A percentile compares a stretch with the other conserved stretches of the same genome.
Evolutionary conservation across 2,888 invertebrate genomes (phyloP).

Genomic region (Meteorus colon): DNA sequence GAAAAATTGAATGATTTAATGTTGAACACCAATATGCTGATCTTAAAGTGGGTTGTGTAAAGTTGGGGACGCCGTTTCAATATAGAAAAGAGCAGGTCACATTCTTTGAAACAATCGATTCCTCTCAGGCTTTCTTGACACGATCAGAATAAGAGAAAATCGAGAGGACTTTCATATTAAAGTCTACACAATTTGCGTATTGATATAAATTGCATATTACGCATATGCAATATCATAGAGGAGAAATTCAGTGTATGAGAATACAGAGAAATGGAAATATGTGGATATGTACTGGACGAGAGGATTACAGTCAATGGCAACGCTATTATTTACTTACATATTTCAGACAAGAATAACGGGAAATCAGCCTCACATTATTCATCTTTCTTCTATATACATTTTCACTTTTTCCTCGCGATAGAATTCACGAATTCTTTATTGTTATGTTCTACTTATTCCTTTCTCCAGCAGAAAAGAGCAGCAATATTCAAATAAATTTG

Average conservation of each 20-base stretch:
- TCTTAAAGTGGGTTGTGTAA: no score
- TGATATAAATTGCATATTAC: slow-evolving; percentile 28
- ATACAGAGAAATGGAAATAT: slow-evolving; percentile 21
- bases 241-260: background rate
- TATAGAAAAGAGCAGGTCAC: slow-evolving; percentile 14
- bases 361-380: slow-evolving; percentile 23
- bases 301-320: slow-evolving; percentile 35
- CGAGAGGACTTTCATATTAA: slow-evolving; percentile 31
- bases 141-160: slow-evolving; percentile 38
- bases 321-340: slow-evolving; percentile 1
- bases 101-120: slow-evolving; percentile 40
- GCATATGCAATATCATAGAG: background rate
- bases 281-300: slow-evolving; percentile 31
- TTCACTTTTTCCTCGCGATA: slow-evolving; percentile 10
- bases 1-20: no score
- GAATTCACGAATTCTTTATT: slow-evolving; percentile 14
- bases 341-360: slow-evolving; percentile 30
- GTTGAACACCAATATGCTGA: no score
- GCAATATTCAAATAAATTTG: no score
- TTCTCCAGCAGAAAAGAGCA: background rate
- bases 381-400: slow-evolving; percentile 10
- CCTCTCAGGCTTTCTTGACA: slow-evolving; percentile 35
- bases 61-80: no score
- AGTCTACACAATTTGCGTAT: slow-evolving; percentile 35
- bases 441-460: background rate